Percentiles rank a stretch among this genome's conserved stretches.
phyloP scores from a whole-genome alignment of 2,888 invertebrate species.

The Neelides folsomi region DNA sequence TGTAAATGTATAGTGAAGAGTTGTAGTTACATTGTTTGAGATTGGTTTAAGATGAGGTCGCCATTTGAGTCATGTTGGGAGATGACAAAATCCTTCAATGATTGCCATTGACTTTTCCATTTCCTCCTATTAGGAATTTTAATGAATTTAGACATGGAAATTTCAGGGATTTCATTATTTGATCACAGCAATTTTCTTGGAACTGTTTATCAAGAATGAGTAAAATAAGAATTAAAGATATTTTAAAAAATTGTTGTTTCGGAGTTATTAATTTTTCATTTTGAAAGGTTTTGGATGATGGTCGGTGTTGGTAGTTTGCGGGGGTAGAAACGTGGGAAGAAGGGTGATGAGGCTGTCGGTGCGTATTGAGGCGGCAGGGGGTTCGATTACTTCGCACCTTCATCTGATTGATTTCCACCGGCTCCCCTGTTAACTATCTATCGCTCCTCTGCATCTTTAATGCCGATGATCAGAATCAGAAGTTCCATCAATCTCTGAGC shows the following conservation, averaged over 20 bases:
- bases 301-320: neutral
- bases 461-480: neutral
- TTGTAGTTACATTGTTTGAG: too few species aligned
- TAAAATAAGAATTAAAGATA: too few species aligned
- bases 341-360: conserved; percentile 10
- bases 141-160: too few species aligned
- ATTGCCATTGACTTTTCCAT: too few species aligned
- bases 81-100: too few species aligned
- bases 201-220: too few species aligned
- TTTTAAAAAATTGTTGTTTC: neutral
- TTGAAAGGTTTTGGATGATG: neutral
- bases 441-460: conserved; percentile 12
- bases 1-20: neutral
- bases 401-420: conserved; percentile 24
- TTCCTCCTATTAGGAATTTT: too few species aligned
- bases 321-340: conserved; percentile 14
- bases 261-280: conserved; percentile 6
- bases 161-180: too few species aligned
- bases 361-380: conserved; percentile 17
- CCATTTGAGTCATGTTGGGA: too few species aligned
- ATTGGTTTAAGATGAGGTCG: too few species aligned
- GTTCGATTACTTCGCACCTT: conserved; percentile 28
- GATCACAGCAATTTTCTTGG: too few species aligned
- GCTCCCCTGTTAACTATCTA: conserved; percentile 10
- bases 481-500: too few species aligned